Base-by-base conservation (phyloP, 2,888 invertebrate genomes). In the Arenicola marina region DNA sequence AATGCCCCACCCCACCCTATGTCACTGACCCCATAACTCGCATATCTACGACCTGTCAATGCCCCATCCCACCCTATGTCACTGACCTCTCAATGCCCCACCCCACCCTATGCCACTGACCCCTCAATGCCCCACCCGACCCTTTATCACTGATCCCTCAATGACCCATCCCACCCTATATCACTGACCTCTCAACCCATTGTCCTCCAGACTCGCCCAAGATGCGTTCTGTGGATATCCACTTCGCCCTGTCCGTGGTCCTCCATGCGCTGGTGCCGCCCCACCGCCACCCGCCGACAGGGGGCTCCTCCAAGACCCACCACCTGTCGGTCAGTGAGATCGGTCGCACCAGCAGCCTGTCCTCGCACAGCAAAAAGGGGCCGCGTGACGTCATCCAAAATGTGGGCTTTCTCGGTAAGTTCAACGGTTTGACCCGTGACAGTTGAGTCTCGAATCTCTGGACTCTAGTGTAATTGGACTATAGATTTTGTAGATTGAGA, bases 161-260 rank as follows among this genome's bases (percentile, higher is more conserved):
- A n/a, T n/a, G n/a, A n/a, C n/a, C n/a, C n/a, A n/a, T n/a, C n/a
- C n/a, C n/a, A n/a, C n/a, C n/a, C n/a, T n/a, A n/a, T n/a, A n/a
- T n/a, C n/a, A n/a, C n/a, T n/a, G n/a, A n/a, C n/a, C n/a, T n/a
- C n/a, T n/a, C n/a, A n/a, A n/a, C n/a, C n/a, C n/a, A n/a, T n/a
- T n/a, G n/a, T 26, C 21, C 26, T 56, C 28, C 54, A 69, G 70
- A 71, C 56, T 62, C 51, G 44, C 92, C 95, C 0, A 91, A 91
- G 73, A 88, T 99, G 78, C 89, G 93, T 59, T 91, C 92, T 76
- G 88, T 90, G 21, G 97, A 99, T 82, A 91, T 99, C 24, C 89
- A 90, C 69, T 98, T 93, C 85, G 89, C 95, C 58, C 87, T 99
- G 66, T 93, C 92, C 1, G 90, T 95, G 32, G 91, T 97, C 18